Conservation (phyloP, 1,140 invertebrate genomes). For the Papilio polytes region DNA sequence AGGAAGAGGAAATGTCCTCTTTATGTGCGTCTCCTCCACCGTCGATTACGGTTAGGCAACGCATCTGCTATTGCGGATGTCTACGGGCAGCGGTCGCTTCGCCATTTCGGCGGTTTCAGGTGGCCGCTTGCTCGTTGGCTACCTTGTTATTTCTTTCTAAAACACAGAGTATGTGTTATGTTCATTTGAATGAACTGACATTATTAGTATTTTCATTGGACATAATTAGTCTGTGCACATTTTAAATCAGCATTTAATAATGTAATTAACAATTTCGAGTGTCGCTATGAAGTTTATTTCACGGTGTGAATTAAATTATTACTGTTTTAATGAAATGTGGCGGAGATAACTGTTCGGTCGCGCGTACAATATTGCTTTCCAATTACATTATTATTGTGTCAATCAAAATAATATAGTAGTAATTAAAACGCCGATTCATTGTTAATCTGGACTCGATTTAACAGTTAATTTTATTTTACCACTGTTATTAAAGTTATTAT, state of each 20-base stretch:
- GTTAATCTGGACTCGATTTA: background rate
- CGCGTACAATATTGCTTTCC: constrained; percentile 7
- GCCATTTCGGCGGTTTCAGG: no score
- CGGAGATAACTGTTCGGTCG: background rate
- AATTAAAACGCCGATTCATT: constrained; percentile 1
- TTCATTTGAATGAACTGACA: no score
- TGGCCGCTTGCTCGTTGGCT: no score
- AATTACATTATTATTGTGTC: constrained; percentile 12
- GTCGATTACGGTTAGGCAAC: no score
- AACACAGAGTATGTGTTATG: no score
- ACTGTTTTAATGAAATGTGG: constrained; percentile 11
- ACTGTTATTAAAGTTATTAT: background rate
- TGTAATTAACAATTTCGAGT: background rate
- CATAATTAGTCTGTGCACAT: background rate
- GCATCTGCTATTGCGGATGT: no score
- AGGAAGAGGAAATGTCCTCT: no score
- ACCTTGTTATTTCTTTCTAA: no score
- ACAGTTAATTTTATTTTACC: background rate
- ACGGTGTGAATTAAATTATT: constrained; percentile 8
- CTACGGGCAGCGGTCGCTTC: no score
- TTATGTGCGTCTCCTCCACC: no score
- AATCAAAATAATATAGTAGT: background rate
- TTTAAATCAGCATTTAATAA: constrained; percentile 24
- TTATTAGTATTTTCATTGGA: background rate
- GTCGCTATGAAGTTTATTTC: background rate